Base-by-base conservation (phyloP, 23 tunicate species). In the Phallusia fumigata region DNA sequence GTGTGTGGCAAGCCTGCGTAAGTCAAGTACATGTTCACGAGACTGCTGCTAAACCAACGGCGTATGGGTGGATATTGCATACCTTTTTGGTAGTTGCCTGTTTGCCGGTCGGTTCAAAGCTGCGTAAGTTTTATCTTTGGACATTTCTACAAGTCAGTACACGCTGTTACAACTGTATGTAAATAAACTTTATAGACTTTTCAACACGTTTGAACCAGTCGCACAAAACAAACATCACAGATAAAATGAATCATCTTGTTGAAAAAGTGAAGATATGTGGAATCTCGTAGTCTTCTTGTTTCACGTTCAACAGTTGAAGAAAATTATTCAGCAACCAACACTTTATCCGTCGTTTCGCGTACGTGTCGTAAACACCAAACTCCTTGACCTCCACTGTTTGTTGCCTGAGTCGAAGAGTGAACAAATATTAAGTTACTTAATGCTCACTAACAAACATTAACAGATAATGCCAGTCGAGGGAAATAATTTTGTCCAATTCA, bases 291-390 rank as follows among this genome's bases (percentile, higher is more conserved):
- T 58, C 69, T 24, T 52, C 40, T 11, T 52, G 64, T 30, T 32
- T 53, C 8, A 52, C 74, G 10, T 52, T 52, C 2, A 52, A 22
- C 74, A 80, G 33, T 0, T 80, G 35, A 1, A 30, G 31, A 32
- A 53, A 32, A 16, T 80, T 22, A 12, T 52, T 53, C 24, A 86
- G 30, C 24, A 50, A 80, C 89, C 89, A 86, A 51, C 89, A 86
- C 19, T 86, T 76, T 0, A 86, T 36, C n/a, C 69, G 65, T 47
- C 73, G 33, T 40, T 51, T 49, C 36, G 64, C 33, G 74, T 80
- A 65, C 34, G 73, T 80, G 72, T 86, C 89, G 35, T 24, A 53
- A 53, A 86, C 30, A 21, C 64, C 80, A 34, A 80, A 52, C 31
- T 80, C 49, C 24, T 35, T 33, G 1, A 86, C 89, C 30, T 80